A percentile compares a stretch with the other conserved stretches of the same genome.
phyloP scores from a whole-genome alignment of 2,797 vertebrate species.

The Micromesistius poutassou region DNA sequence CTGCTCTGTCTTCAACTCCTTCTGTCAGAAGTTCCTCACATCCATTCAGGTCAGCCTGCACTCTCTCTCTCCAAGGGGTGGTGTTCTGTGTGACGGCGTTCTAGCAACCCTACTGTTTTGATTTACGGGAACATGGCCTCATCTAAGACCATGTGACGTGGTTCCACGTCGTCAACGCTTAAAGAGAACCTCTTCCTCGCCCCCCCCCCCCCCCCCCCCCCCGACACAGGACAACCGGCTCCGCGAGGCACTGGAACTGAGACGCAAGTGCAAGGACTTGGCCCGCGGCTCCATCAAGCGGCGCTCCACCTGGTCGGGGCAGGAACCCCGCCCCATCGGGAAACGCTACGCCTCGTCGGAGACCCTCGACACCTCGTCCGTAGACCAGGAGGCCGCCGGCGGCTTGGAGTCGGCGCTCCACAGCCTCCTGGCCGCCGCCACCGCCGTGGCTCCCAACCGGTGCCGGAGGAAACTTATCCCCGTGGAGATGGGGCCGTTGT shows the following conservation, averaged over 20 bases:
- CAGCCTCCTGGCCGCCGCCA: constrained; percentile 56
- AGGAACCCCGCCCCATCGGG: constrained; percentile 27
- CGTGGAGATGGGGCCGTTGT: constrained; percentile 22
- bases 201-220: too few species aligned
- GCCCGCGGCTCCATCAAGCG: constrained; percentile 49
- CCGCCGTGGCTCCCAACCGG: constrained; percentile 35
- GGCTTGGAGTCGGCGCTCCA: constrained; percentile 67
- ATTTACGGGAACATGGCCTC: background rate
- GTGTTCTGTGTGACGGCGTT: background rate
- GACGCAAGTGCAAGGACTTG: constrained; percentile 54
- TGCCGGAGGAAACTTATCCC: constrained; percentile 42
- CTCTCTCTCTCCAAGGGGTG: background rate
- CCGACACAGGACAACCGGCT: constrained; percentile 72
- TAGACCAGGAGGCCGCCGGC: constrained; percentile 17
- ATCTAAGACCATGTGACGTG: background rate
- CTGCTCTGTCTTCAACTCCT: constrained; percentile 77
- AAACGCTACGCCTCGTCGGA: background rate
- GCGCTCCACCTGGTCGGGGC: constrained; percentile 48
- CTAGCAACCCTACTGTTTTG: background rate
- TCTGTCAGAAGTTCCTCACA: constrained; percentile 74
- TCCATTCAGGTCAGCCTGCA: constrained; percentile 67
- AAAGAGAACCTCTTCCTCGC: background rate
- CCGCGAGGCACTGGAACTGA: constrained; percentile 64
- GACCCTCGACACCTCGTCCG: background rate
- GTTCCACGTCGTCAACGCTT: background rate